phyloP scores from a whole-genome alignment of 2,888 invertebrate species.

The Apomyelois bistriatella region DNA sequence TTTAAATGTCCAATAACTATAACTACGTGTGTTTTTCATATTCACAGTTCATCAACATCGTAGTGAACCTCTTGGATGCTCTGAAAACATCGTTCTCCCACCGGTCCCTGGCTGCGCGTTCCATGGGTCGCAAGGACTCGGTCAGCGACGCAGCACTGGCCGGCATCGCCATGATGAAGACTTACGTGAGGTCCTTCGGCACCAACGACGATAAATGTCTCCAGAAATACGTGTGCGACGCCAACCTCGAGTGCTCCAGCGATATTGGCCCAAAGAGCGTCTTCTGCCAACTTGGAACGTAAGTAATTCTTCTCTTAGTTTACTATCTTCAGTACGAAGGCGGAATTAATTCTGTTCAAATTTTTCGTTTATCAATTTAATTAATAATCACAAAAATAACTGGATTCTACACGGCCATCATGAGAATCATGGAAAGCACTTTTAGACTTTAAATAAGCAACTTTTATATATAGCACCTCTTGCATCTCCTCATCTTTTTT shows the following conservation, averaged over 20 bases:
- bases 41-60: constrained; percentile 92
- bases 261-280: constrained; percentile 91
- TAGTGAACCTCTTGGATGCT: constrained; percentile 93
- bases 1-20: not conserved
- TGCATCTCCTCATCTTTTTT: not conserved
- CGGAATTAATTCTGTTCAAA: not conserved
- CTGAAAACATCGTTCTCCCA: constrained; percentile 96
- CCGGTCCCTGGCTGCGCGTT: constrained; percentile 90
- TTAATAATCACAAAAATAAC: too few relatives aligned
- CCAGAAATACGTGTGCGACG: constrained; percentile 93
- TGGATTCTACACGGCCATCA: too few relatives aligned
- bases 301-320: constrained; percentile 61
- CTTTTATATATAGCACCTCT: too few relatives aligned
- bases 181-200: constrained; percentile 89
- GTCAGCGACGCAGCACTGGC: constrained; percentile 94
- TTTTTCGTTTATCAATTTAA: too few relatives aligned
- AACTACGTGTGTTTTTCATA: constrained; percentile 17
- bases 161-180: constrained; percentile 93
- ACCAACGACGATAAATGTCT: constrained; percentile 90
- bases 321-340: not conserved
- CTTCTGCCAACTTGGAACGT: constrained; percentile 96
- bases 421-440: too few relatives aligned
- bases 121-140: constrained; percentile 92
- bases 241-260: constrained; percentile 91
- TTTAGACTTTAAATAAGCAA: too few relatives aligned